phyloP scores from a whole-genome alignment of 2,797 vertebrate species.

The Hoplostethus atlanticus region DNA sequence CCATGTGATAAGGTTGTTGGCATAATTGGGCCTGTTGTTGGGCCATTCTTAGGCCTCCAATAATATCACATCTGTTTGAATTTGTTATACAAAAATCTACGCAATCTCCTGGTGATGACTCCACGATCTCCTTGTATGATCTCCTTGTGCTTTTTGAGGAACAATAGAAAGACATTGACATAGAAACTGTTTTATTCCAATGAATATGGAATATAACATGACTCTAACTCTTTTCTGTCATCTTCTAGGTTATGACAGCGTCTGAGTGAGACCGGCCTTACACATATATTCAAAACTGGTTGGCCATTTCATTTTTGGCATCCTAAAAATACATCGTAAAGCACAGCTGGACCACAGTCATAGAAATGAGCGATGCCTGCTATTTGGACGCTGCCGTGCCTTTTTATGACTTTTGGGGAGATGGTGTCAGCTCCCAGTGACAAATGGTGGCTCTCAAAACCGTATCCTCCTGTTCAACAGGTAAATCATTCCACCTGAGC shows the following conservation, averaged over 20 bases:
- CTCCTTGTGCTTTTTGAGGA: neutral
- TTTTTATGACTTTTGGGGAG: slow-evolving; percentile 67
- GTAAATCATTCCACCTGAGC: slow-evolving; percentile 75
- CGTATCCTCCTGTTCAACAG: slow-evolving; percentile 62
- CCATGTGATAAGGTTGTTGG: neutral
- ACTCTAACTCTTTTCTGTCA: slow-evolving; percentile 1
- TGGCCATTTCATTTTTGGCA: slow-evolving; percentile 48
- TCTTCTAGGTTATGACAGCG: neutral
- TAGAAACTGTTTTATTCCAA: slow-evolving; percentile 6
- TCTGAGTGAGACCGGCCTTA: slow-evolving; percentile 7
- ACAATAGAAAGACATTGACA: neutral
- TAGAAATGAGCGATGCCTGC: slow-evolving; percentile 66
- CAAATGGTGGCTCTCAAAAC: slow-evolving; percentile 66
- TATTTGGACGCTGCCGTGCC: slow-evolving; percentile 47
- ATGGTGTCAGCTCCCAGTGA: slow-evolving; percentile 65
- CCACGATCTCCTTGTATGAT: neutral
- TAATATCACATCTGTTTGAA: neutral
- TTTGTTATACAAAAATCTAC: neutral
- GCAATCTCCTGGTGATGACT: neutral
- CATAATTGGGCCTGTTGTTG: neutral
- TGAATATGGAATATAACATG: slow-evolving; percentile 16
- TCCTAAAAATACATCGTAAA: slow-evolving; percentile 43
- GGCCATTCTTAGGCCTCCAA: neutral
- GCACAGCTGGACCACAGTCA: slow-evolving; percentile 22
- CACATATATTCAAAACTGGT: slow-evolving; percentile 49